Evolutionary conservation across 2,797 vertebrate species (phyloP), one percentile per base, ranked within the genome.

Genomic region (Gouania willdenowi): DNA sequence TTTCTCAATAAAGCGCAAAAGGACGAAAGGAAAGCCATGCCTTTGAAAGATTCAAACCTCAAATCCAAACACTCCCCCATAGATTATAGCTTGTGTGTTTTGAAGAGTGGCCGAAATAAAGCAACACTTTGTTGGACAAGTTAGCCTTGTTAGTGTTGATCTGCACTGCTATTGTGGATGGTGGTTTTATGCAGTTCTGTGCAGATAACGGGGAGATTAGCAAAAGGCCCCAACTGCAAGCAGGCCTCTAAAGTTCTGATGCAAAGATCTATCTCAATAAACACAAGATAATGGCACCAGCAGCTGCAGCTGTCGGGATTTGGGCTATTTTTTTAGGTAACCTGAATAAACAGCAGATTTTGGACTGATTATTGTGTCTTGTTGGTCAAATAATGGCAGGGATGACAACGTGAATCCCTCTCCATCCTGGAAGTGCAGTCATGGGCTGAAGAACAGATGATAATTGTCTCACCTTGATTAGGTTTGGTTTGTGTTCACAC

Each of bases 101-200:
- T 82, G 83, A 82, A 78, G 77, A 76, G 64, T 73, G 60, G 51
- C 54, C 69, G 66, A 74, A 81, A 84, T 82, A 89, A 89, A 87
- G 84, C 85, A 79, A 63, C 79, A 88, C 85, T 89, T 89, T 88
- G 86, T 89, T 76, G 61, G 73, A 89, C 87, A 88, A 88, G 84
- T 83, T 84, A 70, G 77, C 72, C 79, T 82, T 83, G 82, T 86
- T 80, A 79, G 71, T 75, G 79, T 72, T 77, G 83, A 77, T 82
- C 76, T 68, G 75, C 41, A 3, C 36, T 34, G 57, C 71, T 52
- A 85, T 87, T 87, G 82, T 82, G 61, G 58, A 74, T 33, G 5
- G 47, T 8, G 39, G 75, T 80, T 79, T 84, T 77, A 84, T 83
- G 79, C 75, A 61, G 64, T 75, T 79, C 76, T 71, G 76, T 80